Base-by-base conservation (phyloP, 2,113 vertebrate species). In the Salminus brasiliensis region DNA sequence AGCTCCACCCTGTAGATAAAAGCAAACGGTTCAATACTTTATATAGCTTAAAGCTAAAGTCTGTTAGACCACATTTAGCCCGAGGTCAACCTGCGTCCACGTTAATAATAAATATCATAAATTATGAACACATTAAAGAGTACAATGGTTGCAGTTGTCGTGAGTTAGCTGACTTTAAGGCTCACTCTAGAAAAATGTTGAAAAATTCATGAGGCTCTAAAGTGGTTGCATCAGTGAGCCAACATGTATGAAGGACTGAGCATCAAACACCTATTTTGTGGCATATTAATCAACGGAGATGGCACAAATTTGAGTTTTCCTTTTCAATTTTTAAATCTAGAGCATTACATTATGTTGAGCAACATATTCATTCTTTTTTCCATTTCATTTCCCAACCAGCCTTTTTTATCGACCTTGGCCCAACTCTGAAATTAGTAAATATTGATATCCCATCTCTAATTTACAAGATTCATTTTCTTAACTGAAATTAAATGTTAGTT, bases 161-260 rank as follows among this genome's bases (percentile, higher is more conserved):
- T 30, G 41, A 65, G 45, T 52, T 52, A 29, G 47, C 41, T 29
- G 53, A 78, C 76, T 68, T 43, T 12, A 16, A 41, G 39, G 53
- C 55, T 53, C 66, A 60, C 65, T 57, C 39, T 29, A 70, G 57
- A 52, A 60, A 60, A n/a, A n/a, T n/a, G n/a, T 70, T 23, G 25
- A 71, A 81, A 81, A 39, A 67, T 1, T 55, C 9, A 71, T 81
- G 4, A 78, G 4, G 53, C 36, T 52, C 43, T 36, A 29, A 66
- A 41, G 49, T 52, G 74, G 43, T 82, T 82, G 68, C 52, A 73
- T 55, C 69, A 30, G 59, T 18, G 60, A 34, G 57, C 6, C 36
- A 53, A 41, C 43, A 53, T 57, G 69, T 69, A 55, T 36, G 27
- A 76, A 76, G 6, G 39, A 49, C 4, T 39, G 29, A 65, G 32